Percentiles rank a stretch among this genome's conserved stretches.
These are phyloP conservation scores for Pegoplata infirma DNA, from an alignment of 2,888 invertebrate species.

Conservation along the genomic window DNA sequence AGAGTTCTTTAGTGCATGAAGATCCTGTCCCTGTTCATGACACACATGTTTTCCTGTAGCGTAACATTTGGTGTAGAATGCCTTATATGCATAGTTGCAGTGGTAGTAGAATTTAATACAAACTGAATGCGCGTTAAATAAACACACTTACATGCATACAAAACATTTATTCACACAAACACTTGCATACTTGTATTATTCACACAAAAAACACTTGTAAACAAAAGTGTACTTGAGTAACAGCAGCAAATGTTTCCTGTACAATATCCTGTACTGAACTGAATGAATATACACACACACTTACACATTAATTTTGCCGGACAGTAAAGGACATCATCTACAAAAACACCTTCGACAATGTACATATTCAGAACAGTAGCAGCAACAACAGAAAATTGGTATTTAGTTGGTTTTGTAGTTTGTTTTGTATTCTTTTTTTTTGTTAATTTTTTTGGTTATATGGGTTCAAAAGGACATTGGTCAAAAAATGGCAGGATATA, in stretches of 20 bases:
- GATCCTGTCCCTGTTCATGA: no score
- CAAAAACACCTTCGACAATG: slow-evolving; percentile 55
- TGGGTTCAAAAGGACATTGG: slow-evolving; percentile 35
- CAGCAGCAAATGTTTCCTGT: slow-evolving; percentile 59
- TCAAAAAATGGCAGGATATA: slow-evolving; percentile 37
- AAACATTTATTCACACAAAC: background rate
- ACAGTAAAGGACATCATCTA: slow-evolving; percentile 50
- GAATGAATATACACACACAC: slow-evolving; percentile 52
- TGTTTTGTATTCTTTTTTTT: background rate
- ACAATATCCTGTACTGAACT: slow-evolving; percentile 52
- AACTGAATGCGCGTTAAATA: slow-evolving; percentile 51
- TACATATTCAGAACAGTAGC: background rate
- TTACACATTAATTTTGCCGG: slow-evolving; percentile 56
- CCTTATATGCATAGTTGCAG: background rate
- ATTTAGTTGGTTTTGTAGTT: slow-evolving; percentile 25
- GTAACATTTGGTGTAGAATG: no score
- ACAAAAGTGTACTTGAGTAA: slow-evolving; percentile 60
- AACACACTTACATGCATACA: slow-evolving; percentile 21
- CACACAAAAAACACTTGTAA: slow-evolving; percentile 44
- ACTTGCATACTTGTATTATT: slow-evolving; percentile 5
- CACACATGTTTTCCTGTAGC: no score
- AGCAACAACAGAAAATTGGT: background rate
- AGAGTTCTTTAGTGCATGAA: no score
- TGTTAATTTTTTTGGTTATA: slow-evolving; percentile 46
- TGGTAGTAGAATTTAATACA: slow-evolving; percentile 11